Base-by-base conservation (phyloP, 2,113 vertebrate genomes). In the Actinemys pallida region DNA sequence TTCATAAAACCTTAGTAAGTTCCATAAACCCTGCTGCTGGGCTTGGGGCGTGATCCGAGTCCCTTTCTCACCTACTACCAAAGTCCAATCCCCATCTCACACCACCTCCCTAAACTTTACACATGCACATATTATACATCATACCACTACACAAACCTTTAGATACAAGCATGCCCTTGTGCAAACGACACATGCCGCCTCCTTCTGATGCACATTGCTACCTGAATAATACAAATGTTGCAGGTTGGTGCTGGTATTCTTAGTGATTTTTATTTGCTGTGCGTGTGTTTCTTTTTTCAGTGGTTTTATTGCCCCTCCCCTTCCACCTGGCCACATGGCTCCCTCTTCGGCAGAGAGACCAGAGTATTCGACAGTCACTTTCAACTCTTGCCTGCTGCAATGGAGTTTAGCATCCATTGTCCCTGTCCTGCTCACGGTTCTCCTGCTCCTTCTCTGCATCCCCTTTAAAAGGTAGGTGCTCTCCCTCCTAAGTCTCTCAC, bases 381-480 rank as follows among this genome's bases (percentile, higher is more conserved):
- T 86, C 57, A 11, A 53, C 17, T 88, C 47, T 49, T 54, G 81
- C 56, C 81, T 45, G 9, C 29, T 80, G 19, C 19, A 79, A 13
- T 22, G 56, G 75, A 54, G 62, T 20, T 53, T 93, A 65, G 95
- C 82, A 39, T 69, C 50, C 42, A 16, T 75, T 1, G 81, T n/a
- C 22, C 52, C 81, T 8, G 1, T 84, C 31, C 6, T 93, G 12
- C 12, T 88, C 56, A 47, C 65, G 11, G 78, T 96, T 53, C 81
- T 97, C 4, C 93, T 97, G 76, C 94, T 97, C 29, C 87, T 96
- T 88, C 86, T 94, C 80, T 93, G 94, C 78, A 85, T 87, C 53
- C 91, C 79, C 83, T 81, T 89, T 83, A 93, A 39, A 80, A 93
- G 92, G 96, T 95, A 85, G 0, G 1, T 45, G 50, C 1, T 1